Conservation (phyloP, 2,113 vertebrate genomes). For the Thomomys bottae region DNA sequence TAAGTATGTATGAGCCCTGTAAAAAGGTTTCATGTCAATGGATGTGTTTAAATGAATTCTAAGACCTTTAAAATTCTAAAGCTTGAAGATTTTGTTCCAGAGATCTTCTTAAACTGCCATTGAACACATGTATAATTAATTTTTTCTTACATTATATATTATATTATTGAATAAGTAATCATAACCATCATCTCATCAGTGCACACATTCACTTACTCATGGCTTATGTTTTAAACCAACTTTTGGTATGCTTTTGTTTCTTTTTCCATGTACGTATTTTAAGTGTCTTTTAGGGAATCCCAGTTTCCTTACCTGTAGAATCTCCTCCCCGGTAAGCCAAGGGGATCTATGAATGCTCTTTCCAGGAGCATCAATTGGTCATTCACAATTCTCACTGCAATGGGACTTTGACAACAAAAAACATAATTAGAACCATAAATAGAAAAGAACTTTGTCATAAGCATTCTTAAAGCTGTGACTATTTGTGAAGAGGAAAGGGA, state of each 20-base stretch:
- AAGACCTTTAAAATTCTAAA: neutral
- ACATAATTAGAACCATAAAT: conserved; percentile 15
- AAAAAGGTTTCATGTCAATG: neutral
- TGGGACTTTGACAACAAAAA: conserved; percentile 71
- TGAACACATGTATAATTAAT: neutral
- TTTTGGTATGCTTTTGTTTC: neutral
- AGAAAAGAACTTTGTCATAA: no score
- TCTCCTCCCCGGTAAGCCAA: conserved; percentile 93
- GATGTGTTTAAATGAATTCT: neutral
- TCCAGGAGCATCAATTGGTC: conserved; percentile 97
- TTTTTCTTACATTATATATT: neutral
- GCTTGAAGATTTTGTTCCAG: conserved; percentile 12
- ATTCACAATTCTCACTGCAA: conserved; percentile 89
- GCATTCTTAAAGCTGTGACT: no score
- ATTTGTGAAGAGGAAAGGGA: no score
- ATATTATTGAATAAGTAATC: neutral
- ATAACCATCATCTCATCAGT: neutral
- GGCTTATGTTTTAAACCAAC: neutral
- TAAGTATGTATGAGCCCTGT: neutral
- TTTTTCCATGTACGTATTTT: neutral
- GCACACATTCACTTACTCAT: neutral
- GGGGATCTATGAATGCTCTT: conserved; percentile 94
- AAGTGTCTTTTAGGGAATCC: neutral
- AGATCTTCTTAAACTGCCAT: neutral
- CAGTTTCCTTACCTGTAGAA: conserved; percentile 92